Evolutionary conservation across 2,113 vertebrate genomes (phyloP).

Genomic region (Bos javanicus): DNA sequence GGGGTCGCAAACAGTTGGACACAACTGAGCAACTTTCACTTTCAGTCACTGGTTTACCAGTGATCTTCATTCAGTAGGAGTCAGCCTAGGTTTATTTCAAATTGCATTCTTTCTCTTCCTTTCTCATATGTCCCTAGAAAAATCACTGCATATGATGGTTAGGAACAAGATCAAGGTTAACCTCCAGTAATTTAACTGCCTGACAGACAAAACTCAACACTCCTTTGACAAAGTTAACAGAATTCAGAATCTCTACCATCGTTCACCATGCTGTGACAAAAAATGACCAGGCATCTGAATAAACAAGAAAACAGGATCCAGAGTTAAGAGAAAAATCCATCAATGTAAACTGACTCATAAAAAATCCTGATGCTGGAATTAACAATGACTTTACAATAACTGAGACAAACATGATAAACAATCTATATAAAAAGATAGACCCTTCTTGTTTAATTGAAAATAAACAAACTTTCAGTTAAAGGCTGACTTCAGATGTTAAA

Average conservation of each 20-base stretch:
- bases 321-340: neutral
- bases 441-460: neutral
- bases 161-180: neutral
- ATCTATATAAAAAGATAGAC: neutral
- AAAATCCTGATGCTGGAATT: neutral
- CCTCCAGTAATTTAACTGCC: neutral
- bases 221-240: neutral
- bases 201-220: neutral
- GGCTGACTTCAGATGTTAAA: neutral
- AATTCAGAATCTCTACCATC: neutral
- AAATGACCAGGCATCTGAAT: neutral
- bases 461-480: conserved; percentile 19
- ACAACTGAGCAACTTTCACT: neutral
- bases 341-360: neutral
- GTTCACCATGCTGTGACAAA: neutral
- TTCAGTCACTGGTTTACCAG: neutral
- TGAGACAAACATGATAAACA: neutral
- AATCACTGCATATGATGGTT: neutral
- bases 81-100: neutral
- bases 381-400: neutral
- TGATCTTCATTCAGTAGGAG: neutral
- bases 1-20: neutral
- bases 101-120: neutral
- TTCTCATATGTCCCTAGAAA: neutral
- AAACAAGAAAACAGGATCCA: neutral